Percentiles rank a stretch among this genome's conserved stretches.
Conservation (phyloP, 2,797 vertebrate genomes). For the Nannoperca australis region DNA sequence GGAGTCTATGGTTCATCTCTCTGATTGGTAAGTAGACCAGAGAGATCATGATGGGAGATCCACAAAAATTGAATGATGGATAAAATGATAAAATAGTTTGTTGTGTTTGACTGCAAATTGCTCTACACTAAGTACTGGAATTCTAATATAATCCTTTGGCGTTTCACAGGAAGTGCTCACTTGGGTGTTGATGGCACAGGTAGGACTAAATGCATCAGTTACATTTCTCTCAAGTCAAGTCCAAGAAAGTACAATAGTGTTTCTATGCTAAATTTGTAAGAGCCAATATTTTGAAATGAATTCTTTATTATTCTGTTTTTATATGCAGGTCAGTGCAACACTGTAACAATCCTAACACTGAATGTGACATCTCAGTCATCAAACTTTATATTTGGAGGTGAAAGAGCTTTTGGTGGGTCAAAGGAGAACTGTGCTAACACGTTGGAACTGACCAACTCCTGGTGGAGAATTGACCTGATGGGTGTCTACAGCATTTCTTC, state of each 20-base stretch:
- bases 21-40: conserved; percentile 38
- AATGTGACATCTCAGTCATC: background rate
- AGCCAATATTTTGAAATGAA: background rate
- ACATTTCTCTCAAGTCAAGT: background rate
- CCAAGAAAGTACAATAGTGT: background rate
- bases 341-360: rapidly evolving
- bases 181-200: too few species aligned
- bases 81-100: background rate
- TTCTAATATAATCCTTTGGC: background rate
- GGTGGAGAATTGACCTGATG: conserved; percentile 37
- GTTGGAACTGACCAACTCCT: rapidly evolving
- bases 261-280: background rate
- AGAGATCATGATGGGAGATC: background rate
- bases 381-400: rapidly evolving
- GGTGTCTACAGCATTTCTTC: conserved; percentile 12
- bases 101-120: background rate
- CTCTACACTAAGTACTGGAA: background rate
- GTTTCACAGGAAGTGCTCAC: background rate
- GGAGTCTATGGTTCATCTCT: conserved; percentile 12
- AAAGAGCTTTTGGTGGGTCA: conserved; percentile 3
- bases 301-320: background rate
- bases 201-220: background rate
- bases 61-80: background rate
- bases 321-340: background rate
- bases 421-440: conserved; percentile 8